These are phyloP conservation scores for Paramisgurnus dabryanus DNA, from an alignment of 2,113 vertebrate genomes.

Conservation along the genomic window DNA sequence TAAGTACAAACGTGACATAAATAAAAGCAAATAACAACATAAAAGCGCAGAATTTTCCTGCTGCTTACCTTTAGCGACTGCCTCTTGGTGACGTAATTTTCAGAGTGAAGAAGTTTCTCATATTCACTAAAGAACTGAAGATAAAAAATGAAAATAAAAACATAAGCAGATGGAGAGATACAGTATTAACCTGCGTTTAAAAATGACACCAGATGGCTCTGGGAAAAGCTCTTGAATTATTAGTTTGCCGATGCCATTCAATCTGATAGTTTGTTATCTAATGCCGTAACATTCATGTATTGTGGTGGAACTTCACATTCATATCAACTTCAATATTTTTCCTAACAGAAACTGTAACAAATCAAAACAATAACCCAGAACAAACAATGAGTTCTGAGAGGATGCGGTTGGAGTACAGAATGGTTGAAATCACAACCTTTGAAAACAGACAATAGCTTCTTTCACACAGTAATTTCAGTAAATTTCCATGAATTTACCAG, in stretches of 20 bases:
- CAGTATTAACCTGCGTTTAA: neutral
- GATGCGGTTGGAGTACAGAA: neutral
- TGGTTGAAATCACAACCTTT: neutral
- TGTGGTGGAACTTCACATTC: neutral
- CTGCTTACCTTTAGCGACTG: constrained; percentile 36
- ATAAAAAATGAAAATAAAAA: neutral
- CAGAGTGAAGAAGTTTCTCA: constrained; percentile 40
- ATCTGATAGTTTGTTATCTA: too few relatives aligned
- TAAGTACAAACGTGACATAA: neutral
- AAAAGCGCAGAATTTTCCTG: neutral
- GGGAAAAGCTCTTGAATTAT: too few relatives aligned
- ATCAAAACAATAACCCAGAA: neutral
- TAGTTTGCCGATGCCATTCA: too few relatives aligned
- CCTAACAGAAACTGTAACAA: too few relatives aligned
- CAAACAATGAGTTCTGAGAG: neutral
- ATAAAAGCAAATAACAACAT: neutral
- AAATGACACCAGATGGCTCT: neutral
- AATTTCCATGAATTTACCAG: too few relatives aligned
- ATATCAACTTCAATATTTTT: neutral
- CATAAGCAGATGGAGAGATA: neutral
- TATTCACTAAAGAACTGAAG: constrained; percentile 37
- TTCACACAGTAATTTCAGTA: too few relatives aligned
- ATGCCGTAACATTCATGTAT: too few relatives aligned
- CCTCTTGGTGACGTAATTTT: constrained; percentile 47
- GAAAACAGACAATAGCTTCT: neutral